Base-by-base conservation (phyloP, 1,140 invertebrate genomes). In the Cydia splendana region DNA sequence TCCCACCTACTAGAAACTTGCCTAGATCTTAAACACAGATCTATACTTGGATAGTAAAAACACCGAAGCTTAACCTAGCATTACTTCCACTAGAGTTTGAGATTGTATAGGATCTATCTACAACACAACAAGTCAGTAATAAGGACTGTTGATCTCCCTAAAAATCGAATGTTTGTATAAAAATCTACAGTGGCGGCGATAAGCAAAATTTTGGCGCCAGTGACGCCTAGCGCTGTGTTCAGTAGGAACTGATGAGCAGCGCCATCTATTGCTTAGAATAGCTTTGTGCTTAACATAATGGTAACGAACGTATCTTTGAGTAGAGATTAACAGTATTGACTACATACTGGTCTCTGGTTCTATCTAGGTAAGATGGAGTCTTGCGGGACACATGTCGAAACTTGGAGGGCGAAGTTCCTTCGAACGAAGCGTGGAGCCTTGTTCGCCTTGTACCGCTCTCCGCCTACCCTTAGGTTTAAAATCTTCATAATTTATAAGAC, bases 401-500 rank as follows among this genome's bases (percentile, higher is more conserved):
- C 30, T 71, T 71, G 15, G 67, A 71, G 38, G 67, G 10, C 30
- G 67, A 71, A 71, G 34, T 71, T 71, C 67, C 67, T 71, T 71
- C 67, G 67, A 38, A 71, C 67, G 38, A 42, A 38, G 38, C 67
- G 67, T 38, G 10, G 34, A 71, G 30, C 67, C 67, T 71, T 71
- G 67, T 71, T 71, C 34, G 34, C 30, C 34, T n/a, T 71, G 67
- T 71, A 38, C 18, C 67, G 67, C 65, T 71, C 67, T 71, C 30
- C 34, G 30, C 67, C 34, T 18, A 34, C 67, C 67, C 67, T 42
- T 28, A 71, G 67, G 38, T 71, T 42, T 71, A 71, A 71, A 71
- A 71, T 71, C 67, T 71, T 71, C 34, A 71, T 71, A 71, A 71
- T 71, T 71, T 71, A 71, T 71, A 71, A 71, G 67, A 71, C 67